Base-by-base conservation (phyloP, 2,797 vertebrate species). In the Synanceia verrucosa region DNA sequence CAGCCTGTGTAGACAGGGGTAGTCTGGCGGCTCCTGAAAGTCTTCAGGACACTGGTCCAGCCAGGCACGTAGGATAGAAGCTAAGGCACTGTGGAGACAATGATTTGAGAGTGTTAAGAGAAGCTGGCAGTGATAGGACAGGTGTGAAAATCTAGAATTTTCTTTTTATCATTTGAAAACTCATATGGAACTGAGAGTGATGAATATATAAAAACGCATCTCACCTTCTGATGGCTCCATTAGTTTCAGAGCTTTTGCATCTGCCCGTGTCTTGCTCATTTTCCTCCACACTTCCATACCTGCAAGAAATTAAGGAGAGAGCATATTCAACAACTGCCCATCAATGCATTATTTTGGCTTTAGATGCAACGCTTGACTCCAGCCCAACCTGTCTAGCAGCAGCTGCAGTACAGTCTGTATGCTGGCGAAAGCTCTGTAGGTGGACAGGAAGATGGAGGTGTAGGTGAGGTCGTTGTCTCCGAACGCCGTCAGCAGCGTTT, bases 381-480 rank as follows among this genome's bases (percentile, higher is more conserved):
- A 4, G 1, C 64, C 90, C 74, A 81, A 98, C 97, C 94, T 95
- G 92, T 96, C 95, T 11, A 99, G 94, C 60, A 99, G 95, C 46
- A 97, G 90, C 51, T 95, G 93, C 81, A 99, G 88, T 0, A 99
- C 97, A 23, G 94, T 94, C 82, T 92, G 95, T 1, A 96, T 95
- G 83, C 94, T 93, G 75, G 97, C 86, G 57, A 99, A 99, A 34
- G 96, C 95, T 62, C 96, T 93, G 91, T 97, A 99, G 0, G 97
- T 99, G 70, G 97, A 97, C 53, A 99, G 91, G 84, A 99, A 99
- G 91, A 98, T 96, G 92, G 95, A 97, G 87, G 96, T 96, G 88
- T 99, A 99, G 50, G 96, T 97, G 79, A 97, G 97, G 90, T 99
- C 97, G 0, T 97, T 97, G 93, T 99, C 96, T 23, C 96, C 96